Evolutionary conservation across 2,888 invertebrate genomes (phyloP).

Genomic region (Philereme transversata): DNA sequence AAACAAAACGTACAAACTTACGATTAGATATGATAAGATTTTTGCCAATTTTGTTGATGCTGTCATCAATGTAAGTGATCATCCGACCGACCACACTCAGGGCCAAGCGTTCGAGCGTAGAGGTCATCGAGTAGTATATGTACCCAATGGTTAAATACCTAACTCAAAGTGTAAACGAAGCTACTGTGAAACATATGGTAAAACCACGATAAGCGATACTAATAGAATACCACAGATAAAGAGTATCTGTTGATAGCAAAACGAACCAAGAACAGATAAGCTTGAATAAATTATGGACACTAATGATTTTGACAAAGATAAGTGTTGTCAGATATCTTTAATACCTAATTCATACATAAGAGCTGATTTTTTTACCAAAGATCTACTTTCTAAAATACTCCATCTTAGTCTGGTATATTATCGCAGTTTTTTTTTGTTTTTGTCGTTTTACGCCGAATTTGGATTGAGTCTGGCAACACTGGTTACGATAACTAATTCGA

Average conservation of each 20-base stretch:
- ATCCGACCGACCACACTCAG: slow-evolving; percentile 70
- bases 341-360: too few species aligned
- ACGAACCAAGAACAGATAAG: slow-evolving; percentile 30
- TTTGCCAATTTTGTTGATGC: slow-evolving; percentile 8
- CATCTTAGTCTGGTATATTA: too few species aligned
- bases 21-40: not conserved
- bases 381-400: too few species aligned
- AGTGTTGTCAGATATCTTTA: too few species aligned
- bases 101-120: slow-evolving; percentile 72
- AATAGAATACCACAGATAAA: slow-evolving; percentile 38
- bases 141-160: slow-evolving; percentile 45
- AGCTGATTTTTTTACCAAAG: too few species aligned
- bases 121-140: slow-evolving; percentile 64
- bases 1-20: not conserved
- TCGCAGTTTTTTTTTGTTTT: too few species aligned
- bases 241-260: slow-evolving; percentile 41
- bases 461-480: too few species aligned
- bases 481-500: slow-evolving; percentile 10
- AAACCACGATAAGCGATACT: slow-evolving; percentile 38
- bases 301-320: not conserved
- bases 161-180: slow-evolving; percentile 44
- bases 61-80: slow-evolving; percentile 29
- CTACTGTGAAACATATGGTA: slow-evolving; percentile 22
- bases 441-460: too few species aligned
- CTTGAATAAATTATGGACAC: slow-evolving; percentile 22